Evolutionary conservation across 2,888 invertebrate genomes (phyloP).

Genomic region (Elgonia sp.): DNA sequence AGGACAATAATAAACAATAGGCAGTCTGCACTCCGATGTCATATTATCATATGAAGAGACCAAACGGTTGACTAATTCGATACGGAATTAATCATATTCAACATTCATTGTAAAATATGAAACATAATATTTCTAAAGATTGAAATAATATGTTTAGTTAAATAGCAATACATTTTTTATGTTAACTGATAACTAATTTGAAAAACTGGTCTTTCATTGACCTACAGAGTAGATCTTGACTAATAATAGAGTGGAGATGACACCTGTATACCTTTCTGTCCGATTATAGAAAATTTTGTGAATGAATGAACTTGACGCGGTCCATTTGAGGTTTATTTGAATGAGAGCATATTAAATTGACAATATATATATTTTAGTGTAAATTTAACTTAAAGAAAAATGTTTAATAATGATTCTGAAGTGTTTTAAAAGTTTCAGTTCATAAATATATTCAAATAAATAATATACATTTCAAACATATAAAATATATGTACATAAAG

Average conservation of each 20-base stretch:
- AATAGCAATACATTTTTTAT: conserved; percentile 47
- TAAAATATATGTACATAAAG: neutral
- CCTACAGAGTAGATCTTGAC: conserved; percentile 30
- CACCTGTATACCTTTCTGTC: conserved; percentile 27
- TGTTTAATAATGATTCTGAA: conserved; percentile 26
- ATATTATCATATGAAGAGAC: conserved; percentile 72
- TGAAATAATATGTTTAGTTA: conserved; percentile 32
- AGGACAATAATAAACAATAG: conserved; percentile 68
- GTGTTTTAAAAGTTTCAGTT: neutral
- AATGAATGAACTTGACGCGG: conserved; percentile 37
- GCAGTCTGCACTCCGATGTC: conserved; percentile 55
- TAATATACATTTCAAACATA: neutral
- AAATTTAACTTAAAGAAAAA: conserved; percentile 36
- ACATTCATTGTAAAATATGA: conserved; percentile 47
- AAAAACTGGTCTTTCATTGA: conserved; percentile 59
- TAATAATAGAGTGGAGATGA: conserved; percentile 20
- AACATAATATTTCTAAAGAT: conserved; percentile 26
- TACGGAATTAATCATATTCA: conserved; percentile 72
- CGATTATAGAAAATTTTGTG: conserved; percentile 25
- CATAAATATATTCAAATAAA: neutral
- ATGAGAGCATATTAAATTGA: conserved; percentile 22
- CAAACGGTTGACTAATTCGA: conserved; percentile 64
- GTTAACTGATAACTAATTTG: conserved; percentile 60
- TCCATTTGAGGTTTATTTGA: conserved; percentile 28
- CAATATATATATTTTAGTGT: conserved; percentile 53